phyloP scores from a whole-genome alignment of 2,113 vertebrate species.

The Tachysurus fulvidraco region DNA sequence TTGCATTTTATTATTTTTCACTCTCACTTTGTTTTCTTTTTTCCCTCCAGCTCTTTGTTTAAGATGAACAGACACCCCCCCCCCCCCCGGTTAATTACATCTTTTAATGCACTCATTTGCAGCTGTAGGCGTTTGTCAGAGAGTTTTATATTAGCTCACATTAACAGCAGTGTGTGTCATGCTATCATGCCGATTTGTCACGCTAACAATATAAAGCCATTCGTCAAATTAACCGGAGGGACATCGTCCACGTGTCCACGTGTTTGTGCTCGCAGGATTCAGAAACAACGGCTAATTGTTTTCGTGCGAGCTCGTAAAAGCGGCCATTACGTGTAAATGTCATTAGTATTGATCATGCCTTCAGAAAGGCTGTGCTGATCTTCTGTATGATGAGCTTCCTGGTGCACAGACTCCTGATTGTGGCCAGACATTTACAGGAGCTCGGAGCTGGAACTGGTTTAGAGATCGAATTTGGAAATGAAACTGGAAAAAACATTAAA shows the following conservation, averaged over 20 bases:
- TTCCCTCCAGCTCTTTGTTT: slow-evolving; percentile 4
- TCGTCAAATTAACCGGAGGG: background rate
- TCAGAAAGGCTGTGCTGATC: background rate
- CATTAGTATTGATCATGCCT: background rate
- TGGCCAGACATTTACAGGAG: background rate
- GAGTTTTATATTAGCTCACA: slow-evolving; percentile 45
- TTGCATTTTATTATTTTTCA: background rate
- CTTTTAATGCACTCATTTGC: slow-evolving; percentile 50
- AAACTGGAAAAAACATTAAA: slow-evolving; percentile 49
- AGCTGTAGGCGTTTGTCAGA: slow-evolving; percentile 51
- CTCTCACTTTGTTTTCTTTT: slow-evolving; percentile 1
- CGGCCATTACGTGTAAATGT: background rate
- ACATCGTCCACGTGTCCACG: background rate
- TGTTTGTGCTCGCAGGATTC: background rate
- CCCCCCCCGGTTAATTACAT: slow-evolving; percentile 48
- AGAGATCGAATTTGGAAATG: slow-evolving; percentile 26
- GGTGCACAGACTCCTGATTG: background rate
- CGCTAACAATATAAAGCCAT: background rate
- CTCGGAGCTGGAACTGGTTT: background rate
- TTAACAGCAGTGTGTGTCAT: slow-evolving; percentile 46
- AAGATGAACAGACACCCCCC: slow-evolving; percentile 18
- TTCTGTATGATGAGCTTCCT: background rate
- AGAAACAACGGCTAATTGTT: slow-evolving; percentile 5
- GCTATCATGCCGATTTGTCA: slow-evolving; percentile 22
- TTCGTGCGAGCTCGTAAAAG: background rate